Evolutionary conservation across 2,797 vertebrate species (phyloP).

Genomic region (Acipenser transmontanus): DNA sequence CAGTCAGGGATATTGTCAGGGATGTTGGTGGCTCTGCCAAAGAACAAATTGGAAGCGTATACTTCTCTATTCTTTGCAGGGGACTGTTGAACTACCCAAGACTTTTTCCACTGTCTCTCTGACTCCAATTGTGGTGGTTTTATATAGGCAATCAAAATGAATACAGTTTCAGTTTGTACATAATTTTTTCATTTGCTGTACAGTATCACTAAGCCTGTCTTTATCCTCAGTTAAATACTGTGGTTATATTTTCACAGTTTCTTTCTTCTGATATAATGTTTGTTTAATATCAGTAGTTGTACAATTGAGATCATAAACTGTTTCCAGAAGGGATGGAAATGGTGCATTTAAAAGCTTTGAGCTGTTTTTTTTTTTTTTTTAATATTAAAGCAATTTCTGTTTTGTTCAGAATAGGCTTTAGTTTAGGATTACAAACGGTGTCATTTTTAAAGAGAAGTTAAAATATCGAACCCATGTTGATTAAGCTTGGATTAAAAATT

Average conservation of each 20-base stretch:
- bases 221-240: constrained; percentile 31
- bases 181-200: constrained; percentile 30
- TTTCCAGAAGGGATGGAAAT: constrained; percentile 23
- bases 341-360: too few species aligned
- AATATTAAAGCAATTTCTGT: too few species aligned
- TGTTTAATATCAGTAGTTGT: constrained; percentile 27
- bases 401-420: too few species aligned
- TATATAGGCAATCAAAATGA: constrained; percentile 49
- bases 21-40: constrained; percentile 28
- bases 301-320: constrained; percentile 24
- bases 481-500: too few species aligned
- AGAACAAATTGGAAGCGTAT: constrained; percentile 38
- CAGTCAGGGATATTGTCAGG: constrained; percentile 31
- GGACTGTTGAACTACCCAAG: constrained; percentile 32
- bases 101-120: constrained; percentile 42
- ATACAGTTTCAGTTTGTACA: constrained; percentile 32
- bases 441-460: too few species aligned
- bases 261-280: constrained; percentile 21
- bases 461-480: too few species aligned
- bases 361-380: too few species aligned
- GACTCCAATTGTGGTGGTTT: constrained; percentile 49
- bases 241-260: constrained; percentile 24
- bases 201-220: constrained; percentile 25
- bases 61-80: constrained; percentile 34
- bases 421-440: too few species aligned